phyloP scores from a whole-genome alignment of 2,113 vertebrate species.

The Sciurus niger region DNA sequence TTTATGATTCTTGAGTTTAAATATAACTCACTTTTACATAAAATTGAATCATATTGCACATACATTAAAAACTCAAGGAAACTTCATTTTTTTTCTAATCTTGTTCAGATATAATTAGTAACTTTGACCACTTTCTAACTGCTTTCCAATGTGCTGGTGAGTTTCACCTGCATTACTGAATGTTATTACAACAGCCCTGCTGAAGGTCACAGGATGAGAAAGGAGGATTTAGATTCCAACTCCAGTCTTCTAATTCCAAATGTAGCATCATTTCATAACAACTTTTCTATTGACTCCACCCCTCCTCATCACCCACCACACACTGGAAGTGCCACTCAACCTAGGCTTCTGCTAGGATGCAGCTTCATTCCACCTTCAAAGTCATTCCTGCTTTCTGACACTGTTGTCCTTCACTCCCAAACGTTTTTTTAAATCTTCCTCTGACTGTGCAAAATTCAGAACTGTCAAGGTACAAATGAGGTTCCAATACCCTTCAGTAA shows the following conservation, averaged over 20 bases:
- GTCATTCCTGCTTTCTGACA: background rate
- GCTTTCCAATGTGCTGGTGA: background rate
- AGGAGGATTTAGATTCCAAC: background rate
- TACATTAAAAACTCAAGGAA: background rate
- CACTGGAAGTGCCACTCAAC: background rate
- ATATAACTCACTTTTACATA: background rate
- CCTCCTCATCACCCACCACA: background rate
- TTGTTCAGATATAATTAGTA: background rate
- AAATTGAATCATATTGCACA: background rate
- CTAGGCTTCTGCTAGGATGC: background rate
- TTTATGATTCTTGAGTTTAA: background rate
- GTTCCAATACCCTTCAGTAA: background rate
- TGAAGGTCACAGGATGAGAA: background rate
- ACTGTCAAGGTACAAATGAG: background rate
- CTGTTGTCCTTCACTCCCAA: background rate
- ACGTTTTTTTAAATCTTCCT: background rate
- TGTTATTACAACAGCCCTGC: background rate
- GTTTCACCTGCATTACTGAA: background rate
- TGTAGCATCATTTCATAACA: background rate
- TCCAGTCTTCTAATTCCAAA: background rate
- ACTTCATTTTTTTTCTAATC: conserved; percentile 14
- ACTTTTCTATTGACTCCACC: background rate
- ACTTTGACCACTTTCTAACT: background rate
- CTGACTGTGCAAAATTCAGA: background rate
- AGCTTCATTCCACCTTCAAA: background rate